phyloP scores from a whole-genome alignment of 2,113 vertebrate species.

The Cyanoramphus novaezelandiae region DNA sequence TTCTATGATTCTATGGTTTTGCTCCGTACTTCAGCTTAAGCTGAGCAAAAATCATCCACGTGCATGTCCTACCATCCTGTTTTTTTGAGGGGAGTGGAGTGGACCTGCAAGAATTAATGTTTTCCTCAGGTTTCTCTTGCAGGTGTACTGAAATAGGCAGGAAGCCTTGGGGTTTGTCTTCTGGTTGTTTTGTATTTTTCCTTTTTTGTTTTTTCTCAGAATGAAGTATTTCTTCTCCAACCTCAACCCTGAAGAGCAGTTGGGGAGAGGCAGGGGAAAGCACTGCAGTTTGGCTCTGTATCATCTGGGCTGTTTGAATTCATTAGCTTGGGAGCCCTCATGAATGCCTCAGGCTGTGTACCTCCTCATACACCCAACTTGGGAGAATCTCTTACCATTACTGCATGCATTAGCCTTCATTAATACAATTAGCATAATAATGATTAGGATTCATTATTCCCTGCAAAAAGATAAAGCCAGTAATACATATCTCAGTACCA shows the following conservation, averaged over 20 bases:
- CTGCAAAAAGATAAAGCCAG: slow-evolving; percentile 25
- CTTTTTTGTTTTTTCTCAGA: background rate
- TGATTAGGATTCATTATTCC: slow-evolving; percentile 8
- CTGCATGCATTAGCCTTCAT: slow-evolving; percentile 48
- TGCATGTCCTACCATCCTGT: background rate
- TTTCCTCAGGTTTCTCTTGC: background rate
- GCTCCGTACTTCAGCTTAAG: background rate
- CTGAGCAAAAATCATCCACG: background rate
- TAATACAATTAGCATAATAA: slow-evolving; percentile 25
- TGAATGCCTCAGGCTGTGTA: background rate
- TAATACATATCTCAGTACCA: background rate
- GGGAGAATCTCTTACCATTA: background rate
- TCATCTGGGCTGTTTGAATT: background rate
- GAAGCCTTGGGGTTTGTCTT: background rate
- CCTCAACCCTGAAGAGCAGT: background rate
- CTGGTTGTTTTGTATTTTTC: background rate
- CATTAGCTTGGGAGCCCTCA: background rate
- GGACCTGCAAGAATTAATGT: background rate
- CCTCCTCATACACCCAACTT: slow-evolving; percentile 28
- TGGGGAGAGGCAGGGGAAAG: background rate
- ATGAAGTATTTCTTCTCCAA: background rate
- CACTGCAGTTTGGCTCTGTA: background rate
- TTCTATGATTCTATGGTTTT: background rate
- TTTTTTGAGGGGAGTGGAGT: background rate
- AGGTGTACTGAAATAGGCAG: background rate